Conservation (phyloP, 1,140 invertebrate species). For the Drosophila subpulchrella region DNA sequence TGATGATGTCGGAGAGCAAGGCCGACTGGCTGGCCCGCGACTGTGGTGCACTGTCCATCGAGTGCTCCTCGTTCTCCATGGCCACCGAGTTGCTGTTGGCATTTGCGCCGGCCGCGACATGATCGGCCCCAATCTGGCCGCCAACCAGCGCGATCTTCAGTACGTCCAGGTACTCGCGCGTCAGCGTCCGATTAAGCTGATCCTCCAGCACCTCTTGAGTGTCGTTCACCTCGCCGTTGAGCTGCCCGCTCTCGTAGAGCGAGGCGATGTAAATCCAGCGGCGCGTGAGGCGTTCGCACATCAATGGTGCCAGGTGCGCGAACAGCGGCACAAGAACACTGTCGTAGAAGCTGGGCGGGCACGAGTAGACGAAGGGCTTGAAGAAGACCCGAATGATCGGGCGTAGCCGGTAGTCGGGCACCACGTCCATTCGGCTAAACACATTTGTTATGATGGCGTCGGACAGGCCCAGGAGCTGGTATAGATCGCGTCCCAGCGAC, state of each 20-base stretch:
- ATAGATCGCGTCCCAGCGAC: constrained; percentile 93
- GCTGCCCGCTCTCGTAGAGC: constrained; percentile 90
- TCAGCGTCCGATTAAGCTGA: constrained; percentile 93
- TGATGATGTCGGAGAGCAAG: constrained; percentile 88
- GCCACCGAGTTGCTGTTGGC: constrained; percentile 85
- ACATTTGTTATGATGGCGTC: constrained; percentile 88
- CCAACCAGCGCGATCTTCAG: constrained; percentile 89
- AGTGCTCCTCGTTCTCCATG: constrained; percentile 89
- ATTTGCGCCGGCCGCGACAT: constrained; percentile 60
- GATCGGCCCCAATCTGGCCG: constrained; percentile 80
- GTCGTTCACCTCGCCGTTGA: constrained; percentile 92
- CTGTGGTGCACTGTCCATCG: constrained; percentile 86
- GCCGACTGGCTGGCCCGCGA: constrained; percentile 85
- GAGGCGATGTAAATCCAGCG: constrained; percentile 92
- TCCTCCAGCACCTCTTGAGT: constrained; percentile 95
- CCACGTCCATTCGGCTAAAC: constrained; percentile 89
- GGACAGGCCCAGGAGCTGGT: constrained; percentile 88
- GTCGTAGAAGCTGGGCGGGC: constrained; percentile 91
- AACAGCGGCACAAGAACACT: constrained; percentile 91
- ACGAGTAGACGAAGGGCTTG: constrained; percentile 93
- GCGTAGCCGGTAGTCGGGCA: constrained; percentile 94
- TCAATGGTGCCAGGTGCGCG: constrained; percentile 90
- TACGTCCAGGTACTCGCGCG: constrained; percentile 94
- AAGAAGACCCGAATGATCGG: constrained; percentile 93
- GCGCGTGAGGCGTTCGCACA: constrained; percentile 90